Percentiles rank a stretch among this genome's conserved stretches.
phyloP scores from a whole-genome alignment of 2,113 vertebrate species.

The Aldabrachelys gigantea region DNA sequence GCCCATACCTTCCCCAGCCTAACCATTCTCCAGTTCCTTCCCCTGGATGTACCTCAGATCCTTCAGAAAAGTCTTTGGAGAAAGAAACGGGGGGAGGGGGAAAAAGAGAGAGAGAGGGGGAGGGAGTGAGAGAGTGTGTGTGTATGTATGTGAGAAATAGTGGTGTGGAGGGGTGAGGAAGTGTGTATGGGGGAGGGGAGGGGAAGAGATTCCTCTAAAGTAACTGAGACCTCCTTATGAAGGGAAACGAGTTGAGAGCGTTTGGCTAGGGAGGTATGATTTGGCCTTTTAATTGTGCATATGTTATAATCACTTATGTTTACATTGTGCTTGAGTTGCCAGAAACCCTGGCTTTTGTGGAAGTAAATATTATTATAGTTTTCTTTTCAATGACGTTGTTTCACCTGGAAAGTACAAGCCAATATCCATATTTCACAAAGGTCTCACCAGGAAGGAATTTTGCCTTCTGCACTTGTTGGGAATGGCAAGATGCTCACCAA shows the following conservation, averaged over 20 bases:
- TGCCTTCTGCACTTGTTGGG: neutral
- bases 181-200: neutral
- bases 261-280: neutral
- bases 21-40: neutral
- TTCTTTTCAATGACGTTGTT: conserved; percentile 56
- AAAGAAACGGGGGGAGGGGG: no score
- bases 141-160: neutral
- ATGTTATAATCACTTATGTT: conserved; percentile 18
- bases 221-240: neutral
- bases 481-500: conserved; percentile 35
- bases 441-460: conserved; percentile 3
- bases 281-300: conserved; percentile 18
- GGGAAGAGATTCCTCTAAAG: neutral
- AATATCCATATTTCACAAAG: neutral
- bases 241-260: neutral
- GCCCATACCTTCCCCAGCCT: neutral
- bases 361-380: neutral
- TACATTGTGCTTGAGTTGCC: conserved; percentile 30
- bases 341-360: conserved; percentile 37
- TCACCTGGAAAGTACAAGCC: conserved; percentile 11
- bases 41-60: neutral
- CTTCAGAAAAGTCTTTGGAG: conserved; percentile 14
- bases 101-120: neutral
- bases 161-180: no score
- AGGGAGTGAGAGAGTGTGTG: no score